Percentiles rank a stretch among this genome's conserved stretches.
These are phyloP conservation scores for Oscheius sp. DNA, from an alignment of 2,888 invertebrate genomes.

Conservation along the genomic window DNA sequence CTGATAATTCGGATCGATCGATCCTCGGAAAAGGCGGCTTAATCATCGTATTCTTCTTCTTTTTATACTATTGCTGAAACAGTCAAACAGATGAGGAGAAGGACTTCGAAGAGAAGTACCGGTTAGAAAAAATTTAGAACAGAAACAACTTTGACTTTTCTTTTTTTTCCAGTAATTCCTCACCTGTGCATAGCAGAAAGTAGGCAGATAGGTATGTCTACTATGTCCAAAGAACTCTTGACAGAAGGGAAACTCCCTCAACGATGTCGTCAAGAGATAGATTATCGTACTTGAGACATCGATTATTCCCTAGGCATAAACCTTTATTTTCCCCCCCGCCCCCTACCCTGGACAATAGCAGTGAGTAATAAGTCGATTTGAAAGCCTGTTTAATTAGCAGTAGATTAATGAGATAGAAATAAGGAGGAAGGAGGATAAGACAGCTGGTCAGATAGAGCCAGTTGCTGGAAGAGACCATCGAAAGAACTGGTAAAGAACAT, in stretches of 20 bases:
- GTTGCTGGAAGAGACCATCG: neutral
- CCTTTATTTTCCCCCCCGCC: neutral
- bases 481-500: slow-evolving; percentile 1
- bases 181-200: slow-evolving; percentile 24
- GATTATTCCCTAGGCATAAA: neutral
- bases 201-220: slow-evolving; percentile 11
- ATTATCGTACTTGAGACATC: slow-evolving; percentile 4
- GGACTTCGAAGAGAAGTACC: neutral
- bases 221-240: slow-evolving; percentile 17
- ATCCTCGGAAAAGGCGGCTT: too few species aligned
- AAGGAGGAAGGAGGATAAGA: neutral
- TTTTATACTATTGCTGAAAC: too few species aligned
- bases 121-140: too few species aligned
- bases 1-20: too few species aligned
- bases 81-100: too few species aligned
- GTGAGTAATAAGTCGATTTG: slow-evolving; percentile 10
- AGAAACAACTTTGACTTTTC: too few species aligned
- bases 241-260: slow-evolving; percentile 2
- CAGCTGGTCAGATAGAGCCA: neutral
- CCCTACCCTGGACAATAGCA: slow-evolving; percentile 18
- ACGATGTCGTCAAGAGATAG: neutral
- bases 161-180: too few species aligned
- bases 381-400: slow-evolving; percentile 1
- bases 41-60: too few species aligned
- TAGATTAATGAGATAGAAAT: slow-evolving; percentile 12